phyloP scores from a whole-genome alignment of 1,140 invertebrate genomes.

The Ceratoteleas bidentatus region DNA sequence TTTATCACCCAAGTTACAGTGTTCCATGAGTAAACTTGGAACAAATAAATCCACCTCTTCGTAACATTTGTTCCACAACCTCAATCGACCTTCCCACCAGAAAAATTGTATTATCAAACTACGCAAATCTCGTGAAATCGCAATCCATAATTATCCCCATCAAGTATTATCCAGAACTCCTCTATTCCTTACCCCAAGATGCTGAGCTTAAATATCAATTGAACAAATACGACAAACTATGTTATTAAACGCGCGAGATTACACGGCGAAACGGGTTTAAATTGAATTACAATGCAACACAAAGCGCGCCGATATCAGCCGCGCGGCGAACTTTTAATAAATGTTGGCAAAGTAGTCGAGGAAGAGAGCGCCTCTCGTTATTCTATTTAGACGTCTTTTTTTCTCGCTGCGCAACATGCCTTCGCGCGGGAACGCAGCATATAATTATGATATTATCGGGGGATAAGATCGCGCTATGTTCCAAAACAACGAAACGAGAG shows the following conservation, averaged over 20 bases:
- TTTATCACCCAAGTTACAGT: no score
- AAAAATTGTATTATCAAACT: no score
- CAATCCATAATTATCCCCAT: no score
- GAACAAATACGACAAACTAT: conserved; percentile 18
- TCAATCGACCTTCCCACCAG: no score
- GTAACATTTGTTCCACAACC: no score
- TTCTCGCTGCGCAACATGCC: conserved; percentile 30
- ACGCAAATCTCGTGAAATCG: no score
- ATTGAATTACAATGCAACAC: conserved; percentile 39
- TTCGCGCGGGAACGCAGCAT: conserved; percentile 34
- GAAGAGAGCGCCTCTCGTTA: conserved; percentile 31
- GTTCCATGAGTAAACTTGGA: no score
- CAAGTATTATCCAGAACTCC: no score
- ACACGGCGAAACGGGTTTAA: conserved; percentile 23
- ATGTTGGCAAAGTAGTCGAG: conserved; percentile 28
- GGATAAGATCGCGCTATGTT: conserved; percentile 55
- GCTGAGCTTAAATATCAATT: background rate
- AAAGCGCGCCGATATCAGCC: conserved; percentile 6
- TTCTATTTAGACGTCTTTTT: conserved; percentile 53
- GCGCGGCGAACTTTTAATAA: conserved; percentile 27
- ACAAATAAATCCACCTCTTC: no score
- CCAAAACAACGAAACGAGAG: conserved; percentile 52
- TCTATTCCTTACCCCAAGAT: no score
- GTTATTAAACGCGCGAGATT: conserved; percentile 29
- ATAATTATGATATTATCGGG: conserved; percentile 62